Base-by-base conservation (phyloP, 1,140 invertebrate genomes). In the Aphis craccivora region DNA sequence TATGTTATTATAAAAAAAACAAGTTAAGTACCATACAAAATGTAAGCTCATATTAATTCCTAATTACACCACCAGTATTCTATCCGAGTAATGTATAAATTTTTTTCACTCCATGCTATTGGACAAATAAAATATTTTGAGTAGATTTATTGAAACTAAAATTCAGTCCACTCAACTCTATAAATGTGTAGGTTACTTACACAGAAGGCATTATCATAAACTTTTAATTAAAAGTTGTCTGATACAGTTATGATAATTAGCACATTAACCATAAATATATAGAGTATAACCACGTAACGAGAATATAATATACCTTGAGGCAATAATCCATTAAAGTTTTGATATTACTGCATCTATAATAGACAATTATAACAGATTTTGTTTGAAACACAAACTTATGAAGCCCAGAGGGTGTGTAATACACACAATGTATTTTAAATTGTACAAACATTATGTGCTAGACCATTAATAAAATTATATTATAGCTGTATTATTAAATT, bases 11-110 rank as follows among this genome's bases (percentile, higher is more conserved):
- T 67, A 88, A 88, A 35, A 48, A 84, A 76, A 76, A 76, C 60
- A 89, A 89, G 35, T 67, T 90, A 90, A 40, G 37, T 90, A n/a
- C n/a, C n/a, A n/a, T 67, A 90, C 1, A 90, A 90, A 60, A 60
- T 90, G 11, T 90, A 90, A 67, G 55, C 53, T 90, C 53, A 7
- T 43, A 43, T 89, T 89, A 37, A 37, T 43, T 67, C 22, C 11
- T 37, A 67, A 67, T 55, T 90, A 90, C 89, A 67, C 53, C 23
- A 45, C 25, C 43, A n/a, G 37, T 67, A 67, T 67, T 60, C 88
- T 30, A n/a, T 25, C 53, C 8, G 7, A 37, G 8, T 53, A 48
- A 35, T 35, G 25, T 51, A 20, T 35, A 35, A 8, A 40, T 84
- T 0, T 51, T 87, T 48, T 35, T 87, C 60, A 5, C 30, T 35